Base-by-base conservation (phyloP, 1,140 invertebrate genomes). In the Apis laboriosa region DNA sequence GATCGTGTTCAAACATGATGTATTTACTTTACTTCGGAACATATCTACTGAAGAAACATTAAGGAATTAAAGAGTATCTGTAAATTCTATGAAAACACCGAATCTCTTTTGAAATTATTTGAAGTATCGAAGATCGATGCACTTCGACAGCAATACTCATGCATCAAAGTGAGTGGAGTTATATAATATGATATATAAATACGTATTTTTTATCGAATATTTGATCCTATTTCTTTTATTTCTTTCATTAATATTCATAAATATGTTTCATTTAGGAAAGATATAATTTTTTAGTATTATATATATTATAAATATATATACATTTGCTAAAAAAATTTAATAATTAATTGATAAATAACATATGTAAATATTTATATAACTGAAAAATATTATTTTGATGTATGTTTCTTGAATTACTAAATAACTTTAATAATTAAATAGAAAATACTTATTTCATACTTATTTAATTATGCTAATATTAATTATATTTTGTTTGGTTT, bases 91-190 rank as follows among this genome's bases (percentile, higher is more conserved):
- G 72, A 67, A 67, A 61, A 55, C 61, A 58, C 34, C 43, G 68
- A 76, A 66, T 74, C 51, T 28, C n/a, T 76, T 55, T 75, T 34
- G 72, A 75, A 76, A 81, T 43, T 43, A 60, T 80, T 75, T 34
- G 55, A 82, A 82, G 55, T 82, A 68, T 61, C 49, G 64, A 77
- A 77, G 73, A 74, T 82, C 49, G 73, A 77, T 82, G 80, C 56
- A 77, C 55, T 61, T 76, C 80, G 73, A 76, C 51, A 64, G 64
- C 80, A 68, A 76, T 67, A 77, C 73, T 82, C 73, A 68, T 77
- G 64, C 80, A 64, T 77, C 80, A 82, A 77, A 82, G 80, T 82
- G 80, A 77, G 80, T 82, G 80, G 24, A 77, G 76, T 49, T 55
- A 24, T 60, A 24, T 67, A 60, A 68, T 58, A 73, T 12, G 56